Percentiles rank a stretch among this genome's conserved stretches.
Conservation (phyloP, 2,888 invertebrate species). For the Diarsia brunnea region DNA sequence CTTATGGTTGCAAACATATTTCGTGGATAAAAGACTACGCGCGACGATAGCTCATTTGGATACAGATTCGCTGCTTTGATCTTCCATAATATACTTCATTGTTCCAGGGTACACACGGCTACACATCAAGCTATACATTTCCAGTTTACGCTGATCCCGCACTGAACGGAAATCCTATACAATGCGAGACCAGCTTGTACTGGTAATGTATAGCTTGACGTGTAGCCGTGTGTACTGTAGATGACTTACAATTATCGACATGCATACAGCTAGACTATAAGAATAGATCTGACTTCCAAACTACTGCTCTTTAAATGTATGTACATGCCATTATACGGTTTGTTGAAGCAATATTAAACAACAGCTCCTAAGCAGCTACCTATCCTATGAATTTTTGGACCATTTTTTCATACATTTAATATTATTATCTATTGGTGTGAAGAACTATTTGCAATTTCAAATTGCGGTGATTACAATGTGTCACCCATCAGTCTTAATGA, state of each 20-base stretch:
- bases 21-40: not conserved
- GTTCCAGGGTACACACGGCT: not conserved
- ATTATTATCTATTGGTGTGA: constrained; percentile 20
- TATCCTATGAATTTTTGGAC: not conserved
- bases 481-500: constrained; percentile 56
- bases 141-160: no score
- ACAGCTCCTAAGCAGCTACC: constrained; percentile 17
- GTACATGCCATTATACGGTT: not conserved
- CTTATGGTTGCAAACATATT: not conserved
- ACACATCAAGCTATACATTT: no score
- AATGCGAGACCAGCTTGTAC: no score
- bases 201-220: no score
- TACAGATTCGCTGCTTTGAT: not conserved
- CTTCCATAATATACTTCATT: not conserved
- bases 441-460: constrained; percentile 33
- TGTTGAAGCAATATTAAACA: constrained; percentile 15
- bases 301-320: constrained; percentile 13
- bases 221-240: no score
- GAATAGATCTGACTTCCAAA: constrained; percentile 36
- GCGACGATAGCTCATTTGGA: not conserved
- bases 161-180: no score
- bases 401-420: constrained; percentile 4
- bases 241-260: constrained; percentile 31
- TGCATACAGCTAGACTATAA: constrained; percentile 31
- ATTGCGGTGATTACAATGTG: constrained; percentile 39